phyloP scores from a whole-genome alignment of 1,140 invertebrate genomes.

The Rhynchophorus ferrugineus region DNA sequence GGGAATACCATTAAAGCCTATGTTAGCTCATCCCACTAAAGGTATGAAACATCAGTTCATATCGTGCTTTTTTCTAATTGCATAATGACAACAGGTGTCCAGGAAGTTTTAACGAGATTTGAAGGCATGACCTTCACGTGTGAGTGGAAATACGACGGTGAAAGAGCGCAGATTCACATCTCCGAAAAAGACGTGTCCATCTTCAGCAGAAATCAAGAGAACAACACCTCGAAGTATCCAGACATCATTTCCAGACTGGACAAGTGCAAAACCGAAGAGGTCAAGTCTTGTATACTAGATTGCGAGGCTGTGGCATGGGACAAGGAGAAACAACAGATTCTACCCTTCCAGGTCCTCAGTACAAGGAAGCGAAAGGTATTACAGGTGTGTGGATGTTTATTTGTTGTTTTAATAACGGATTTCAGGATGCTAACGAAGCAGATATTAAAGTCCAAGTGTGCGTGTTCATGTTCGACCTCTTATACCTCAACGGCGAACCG shows the following conservation, averaged over 20 bases:
- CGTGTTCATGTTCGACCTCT: conserved; percentile 94
- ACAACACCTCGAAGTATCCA: conserved; percentile 97
- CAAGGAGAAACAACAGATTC: conserved; percentile 76
- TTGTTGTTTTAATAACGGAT: no score
- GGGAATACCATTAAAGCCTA: conserved; percentile 93
- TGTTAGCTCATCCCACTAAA: conserved; percentile 97
- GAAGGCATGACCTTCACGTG: conserved; percentile 92
- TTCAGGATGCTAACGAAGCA: conserved; percentile 72
- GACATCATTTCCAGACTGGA: conserved; percentile 79
- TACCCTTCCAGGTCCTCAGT: conserved; percentile 95
- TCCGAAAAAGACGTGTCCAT: conserved; percentile 64
- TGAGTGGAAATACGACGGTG: conserved; percentile 99
- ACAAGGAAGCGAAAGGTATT: conserved; percentile 90
- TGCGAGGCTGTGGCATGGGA: conserved; percentile 98
- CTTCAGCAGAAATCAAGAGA: conserved; percentile 96
- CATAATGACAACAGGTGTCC: no score
- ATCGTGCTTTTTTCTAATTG: no score
- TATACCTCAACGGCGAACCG: conserved; percentile 88
- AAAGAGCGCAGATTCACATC: conserved; percentile 88
- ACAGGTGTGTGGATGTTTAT: neutral
- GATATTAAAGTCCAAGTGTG: conserved; percentile 97
- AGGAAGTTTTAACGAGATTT: conserved; percentile 87
- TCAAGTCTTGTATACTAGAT: conserved; percentile 87
- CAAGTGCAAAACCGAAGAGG: conserved; percentile 49
- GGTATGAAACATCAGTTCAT: conserved; percentile 38